Evolutionary conservation across 2,888 invertebrate genomes (phyloP).

Genomic region (Abscondita cerata): DNA sequence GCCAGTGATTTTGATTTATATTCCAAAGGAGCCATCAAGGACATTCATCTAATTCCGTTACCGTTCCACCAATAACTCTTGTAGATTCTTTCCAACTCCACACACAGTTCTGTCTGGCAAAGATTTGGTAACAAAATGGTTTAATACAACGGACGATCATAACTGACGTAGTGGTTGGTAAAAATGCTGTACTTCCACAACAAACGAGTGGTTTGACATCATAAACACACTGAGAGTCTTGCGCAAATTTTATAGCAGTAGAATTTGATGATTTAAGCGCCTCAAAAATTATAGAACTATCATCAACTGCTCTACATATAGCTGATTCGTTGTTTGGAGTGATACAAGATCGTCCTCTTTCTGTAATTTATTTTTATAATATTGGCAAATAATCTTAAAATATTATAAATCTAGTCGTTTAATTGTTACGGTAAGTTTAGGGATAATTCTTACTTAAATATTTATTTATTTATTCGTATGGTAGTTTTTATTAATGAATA

Average conservation of each 20-base stretch:
- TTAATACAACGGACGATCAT: conserved; percentile 4
- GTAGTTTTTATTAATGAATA: no score
- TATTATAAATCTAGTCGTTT: no score
- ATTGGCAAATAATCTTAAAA: no score
- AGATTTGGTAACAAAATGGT: neutral
- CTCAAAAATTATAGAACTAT: conserved; percentile 53
- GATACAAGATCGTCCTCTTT: conserved; percentile 44
- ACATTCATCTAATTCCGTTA: conserved; percentile 55
- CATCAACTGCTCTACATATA: conserved; percentile 57
- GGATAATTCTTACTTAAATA: no score
- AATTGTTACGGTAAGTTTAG: no score
- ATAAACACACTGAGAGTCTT: conserved; percentile 61
- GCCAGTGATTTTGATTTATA: conserved; percentile 44
- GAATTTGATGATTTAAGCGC: conserved; percentile 47
- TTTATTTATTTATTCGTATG: no score
- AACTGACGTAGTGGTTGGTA: neutral
- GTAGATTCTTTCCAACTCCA: conserved; percentile 15
- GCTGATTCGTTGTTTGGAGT: conserved; percentile 57
- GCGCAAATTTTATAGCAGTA: conserved; percentile 48
- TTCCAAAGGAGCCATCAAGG: conserved; percentile 58
- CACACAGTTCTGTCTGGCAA: conserved; percentile 21
- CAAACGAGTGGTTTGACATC: conserved; percentile 58
- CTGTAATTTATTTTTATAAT: no score
- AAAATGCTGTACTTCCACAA: conserved; percentile 6
- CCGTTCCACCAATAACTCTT: conserved; percentile 43